Evolutionary conservation across 2,113 vertebrate species (phyloP).

Genomic region (Oncorhynchus clarkii): DNA sequence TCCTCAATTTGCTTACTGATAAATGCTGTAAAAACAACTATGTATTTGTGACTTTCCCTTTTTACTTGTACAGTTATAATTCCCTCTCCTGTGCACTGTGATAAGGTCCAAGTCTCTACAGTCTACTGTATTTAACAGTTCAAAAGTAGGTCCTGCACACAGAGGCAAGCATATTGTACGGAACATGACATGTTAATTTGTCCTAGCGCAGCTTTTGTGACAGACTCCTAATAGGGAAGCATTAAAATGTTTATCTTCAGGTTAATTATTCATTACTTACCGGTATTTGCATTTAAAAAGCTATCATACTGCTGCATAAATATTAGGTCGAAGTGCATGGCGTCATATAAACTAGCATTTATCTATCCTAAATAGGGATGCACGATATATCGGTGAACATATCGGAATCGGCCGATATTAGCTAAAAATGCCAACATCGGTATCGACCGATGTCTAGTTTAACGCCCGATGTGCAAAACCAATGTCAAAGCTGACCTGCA

Average conservation of each 20-base stretch:
- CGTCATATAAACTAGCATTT: constrained; percentile 60
- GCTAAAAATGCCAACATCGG: too few relatives aligned
- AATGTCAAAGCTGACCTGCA: too few relatives aligned
- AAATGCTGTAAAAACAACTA: not conserved
- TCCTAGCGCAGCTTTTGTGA: constrained; percentile 54
- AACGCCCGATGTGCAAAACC: too few relatives aligned
- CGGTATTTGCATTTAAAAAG: not conserved
- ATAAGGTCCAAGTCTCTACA: constrained; percentile 16
- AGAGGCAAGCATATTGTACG: constrained; percentile 53
- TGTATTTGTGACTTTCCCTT: not conserved
- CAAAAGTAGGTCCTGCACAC: constrained; percentile 58
- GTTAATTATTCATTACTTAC: constrained; percentile 23
- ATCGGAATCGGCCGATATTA: too few relatives aligned
- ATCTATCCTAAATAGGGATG: not conserved
- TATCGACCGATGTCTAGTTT: too few relatives aligned
- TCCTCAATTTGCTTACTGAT: not conserved
- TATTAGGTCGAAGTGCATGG: constrained; percentile 50
- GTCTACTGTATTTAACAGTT: constrained; percentile 26
- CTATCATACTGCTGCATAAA: constrained; percentile 45
- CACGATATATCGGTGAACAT: too few relatives aligned
- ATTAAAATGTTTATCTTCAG: constrained; percentile 12
- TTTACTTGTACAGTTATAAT: not conserved
- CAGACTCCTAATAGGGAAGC: constrained; percentile 57
- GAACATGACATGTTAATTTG: constrained; percentile 49
- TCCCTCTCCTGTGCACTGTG: constrained; percentile 8